These are phyloP conservation scores for Atherinomorus stipes DNA, from an alignment of 2,113 vertebrate genomes.

Conservation along the genomic window DNA sequence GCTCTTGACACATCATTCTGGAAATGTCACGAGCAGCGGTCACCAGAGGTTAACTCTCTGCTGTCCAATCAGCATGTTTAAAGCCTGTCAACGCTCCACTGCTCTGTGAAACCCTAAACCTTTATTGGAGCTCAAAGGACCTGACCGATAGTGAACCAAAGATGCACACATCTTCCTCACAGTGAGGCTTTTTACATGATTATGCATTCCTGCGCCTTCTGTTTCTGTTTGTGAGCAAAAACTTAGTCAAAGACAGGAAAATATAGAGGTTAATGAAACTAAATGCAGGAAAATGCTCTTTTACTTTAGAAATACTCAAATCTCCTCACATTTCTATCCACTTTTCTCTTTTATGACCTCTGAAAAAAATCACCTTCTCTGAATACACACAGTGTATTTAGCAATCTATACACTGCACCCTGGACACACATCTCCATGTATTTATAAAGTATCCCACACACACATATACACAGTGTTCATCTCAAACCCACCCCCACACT, in stretches of 20 bases:
- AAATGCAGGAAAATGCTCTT: too few species aligned
- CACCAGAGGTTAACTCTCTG: too few species aligned
- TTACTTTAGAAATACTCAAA: too few species aligned
- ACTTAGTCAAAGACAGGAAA: neutral
- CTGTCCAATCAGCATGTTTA: too few species aligned
- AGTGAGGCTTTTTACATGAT: neutral
- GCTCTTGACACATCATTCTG: constrained; percentile 46
- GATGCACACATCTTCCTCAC: constrained; percentile 1
- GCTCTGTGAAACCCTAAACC: constrained; percentile 39
- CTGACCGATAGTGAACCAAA: constrained; percentile 9
- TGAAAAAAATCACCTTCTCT: constrained; percentile 32
- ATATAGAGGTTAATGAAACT: too few species aligned
- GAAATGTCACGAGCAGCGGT: neutral
- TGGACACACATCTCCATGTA: constrained; percentile 59
- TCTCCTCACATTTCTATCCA: constrained; percentile 31
- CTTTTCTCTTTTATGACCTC: constrained; percentile 34
- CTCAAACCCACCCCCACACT: constrained; percentile 64
- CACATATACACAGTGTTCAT: constrained; percentile 63
- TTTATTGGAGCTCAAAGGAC: constrained; percentile 37
- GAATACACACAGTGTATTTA: constrained; percentile 52
- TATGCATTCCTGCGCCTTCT: neutral
- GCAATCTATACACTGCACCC: constrained; percentile 66
- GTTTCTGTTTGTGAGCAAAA: neutral
- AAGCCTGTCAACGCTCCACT: neutral
- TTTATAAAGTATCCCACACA: constrained; percentile 59